Base-by-base conservation (phyloP, 2,888 invertebrate genomes). In the Nysson spinosus region DNA sequence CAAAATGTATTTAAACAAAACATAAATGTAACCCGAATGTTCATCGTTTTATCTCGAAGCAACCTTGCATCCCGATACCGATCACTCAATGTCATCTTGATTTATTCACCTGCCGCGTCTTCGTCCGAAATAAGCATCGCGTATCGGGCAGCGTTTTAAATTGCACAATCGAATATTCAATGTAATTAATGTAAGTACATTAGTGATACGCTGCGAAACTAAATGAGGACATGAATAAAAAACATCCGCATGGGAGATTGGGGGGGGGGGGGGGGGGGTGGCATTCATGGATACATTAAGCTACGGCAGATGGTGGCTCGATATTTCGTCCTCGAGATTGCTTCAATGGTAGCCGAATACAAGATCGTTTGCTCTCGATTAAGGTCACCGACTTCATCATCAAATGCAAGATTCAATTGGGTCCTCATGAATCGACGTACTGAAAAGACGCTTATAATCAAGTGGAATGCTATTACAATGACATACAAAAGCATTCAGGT, bases 101-200 rank as follows among this genome's bases (percentile, higher is more conserved):
- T 66, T 66, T 43, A 47, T 61, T 50, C 49, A 22, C 19, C 35
- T 17, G 28, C 14, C 40, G 28, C 26, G 11, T 24, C 17, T 5
- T 24, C 16, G 22, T 20, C 9, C 50, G 30, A 60, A 54, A 50
- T 61, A 24, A 11, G 30, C 39, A 12, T 22, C 30, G 16, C 14
- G 26, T 49, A 30, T 28, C 46, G 35, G 17, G 30, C 17, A n/a
- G 28, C 60, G 49, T 39, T 66, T 47, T 46, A 47, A 60, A 34
- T 55, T 26, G 22, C 40, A 22, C 17, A 17, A 14, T 30, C 42
- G 37, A 42, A 66, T 28, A 52, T 42, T 16, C 52, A 14, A 55
- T 56, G 34, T 51, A 68, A 56, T 62, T 62, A 62, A 67, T 61
- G 43, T 28, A 62, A 68, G 11, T 28, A 26, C 43, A 42, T 62